Evolutionary conservation across 2,113 vertebrate species (phyloP), one percentile per base, ranked within the genome.

Genomic region (Alces alces): DNA sequence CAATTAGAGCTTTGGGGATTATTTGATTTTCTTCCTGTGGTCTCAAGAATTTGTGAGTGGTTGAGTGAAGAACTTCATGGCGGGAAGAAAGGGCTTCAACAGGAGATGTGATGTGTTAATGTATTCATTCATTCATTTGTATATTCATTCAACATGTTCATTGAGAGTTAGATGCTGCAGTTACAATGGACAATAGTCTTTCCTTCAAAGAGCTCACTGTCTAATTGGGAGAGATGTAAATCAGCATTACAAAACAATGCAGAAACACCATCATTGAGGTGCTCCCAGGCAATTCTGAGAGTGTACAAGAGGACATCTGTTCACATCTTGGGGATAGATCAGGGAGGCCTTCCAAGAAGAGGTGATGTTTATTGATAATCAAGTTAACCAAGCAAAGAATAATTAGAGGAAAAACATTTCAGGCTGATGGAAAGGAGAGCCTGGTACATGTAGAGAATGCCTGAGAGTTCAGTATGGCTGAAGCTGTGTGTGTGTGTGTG

Each of bases 31-130:
- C 91, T 86, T 96, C 61, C 86, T 86, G 58, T 33, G 80, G 79
- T 54, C 94, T 96, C 58, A 43, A 55, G 93, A 97, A 89, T 70
- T 76, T 86, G 90, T 95, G 85, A 70, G 64, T 93, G 73, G 33
- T 28, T 45, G 86, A 87, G 33, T 76, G 79, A 93, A 76, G 64
- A 87, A 55, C 50, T 78, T 94, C 50, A 11, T 45, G 43, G 43
- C 43, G 27, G n/a, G 83, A 83, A 82, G 33, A 25, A 78, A 94
- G 91, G 13, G 19, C 80, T 60, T 30, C 78, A 47, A 28, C 30
- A 16, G 80, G 89, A 45, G 50, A 8, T 45, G 16, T 25, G 4
- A 12, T n/a, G 6, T 27, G 70, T 92, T 28, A 16, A 15, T 10
- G 2, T 39, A 28, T 85, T 88, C 86, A 43, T 57, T 73, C 39